Conservation (phyloP, 1,140 invertebrate genomes). For the Saccostrea echinata region DNA sequence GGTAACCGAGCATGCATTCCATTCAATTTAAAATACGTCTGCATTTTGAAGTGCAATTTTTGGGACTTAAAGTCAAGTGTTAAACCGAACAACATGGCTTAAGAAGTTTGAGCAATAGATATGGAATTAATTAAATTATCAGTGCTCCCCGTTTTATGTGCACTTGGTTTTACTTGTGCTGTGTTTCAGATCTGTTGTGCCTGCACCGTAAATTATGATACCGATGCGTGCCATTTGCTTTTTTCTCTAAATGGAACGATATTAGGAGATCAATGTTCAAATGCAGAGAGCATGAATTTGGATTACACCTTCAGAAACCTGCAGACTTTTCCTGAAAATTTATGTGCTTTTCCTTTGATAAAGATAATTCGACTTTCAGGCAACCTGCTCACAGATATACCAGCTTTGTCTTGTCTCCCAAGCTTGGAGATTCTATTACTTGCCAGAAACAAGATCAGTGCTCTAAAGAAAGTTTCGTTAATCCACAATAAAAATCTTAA, state of each 20-base stretch:
- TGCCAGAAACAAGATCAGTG: not conserved
- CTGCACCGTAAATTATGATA: not conserved
- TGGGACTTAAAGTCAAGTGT: too few relatives aligned
- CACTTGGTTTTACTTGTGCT: not conserved
- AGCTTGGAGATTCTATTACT: not conserved
- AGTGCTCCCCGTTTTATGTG: not conserved
- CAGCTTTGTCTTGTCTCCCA: not conserved
- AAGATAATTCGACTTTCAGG: not conserved
- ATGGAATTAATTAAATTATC: too few relatives aligned
- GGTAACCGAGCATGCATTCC: too few relatives aligned
- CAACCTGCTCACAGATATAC: not conserved
- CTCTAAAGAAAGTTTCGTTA: not conserved
- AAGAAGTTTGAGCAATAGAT: too few relatives aligned
- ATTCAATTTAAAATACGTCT: too few relatives aligned
- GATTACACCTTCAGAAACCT: not conserved
- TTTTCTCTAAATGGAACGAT: not conserved
- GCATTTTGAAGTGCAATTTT: too few relatives aligned
- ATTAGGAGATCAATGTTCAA: not conserved
- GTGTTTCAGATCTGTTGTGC: not conserved
- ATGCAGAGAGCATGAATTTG: not conserved
- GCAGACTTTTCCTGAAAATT: not conserved
- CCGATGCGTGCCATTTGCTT: not conserved
- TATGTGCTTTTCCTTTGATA: not conserved
- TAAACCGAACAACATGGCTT: too few relatives aligned
- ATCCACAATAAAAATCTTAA: not conserved